Percentiles rank a stretch among this genome's conserved stretches.
Evolutionary conservation across 1,140 invertebrate genomes (phyloP).

Genomic region (Solenopsis fugax): DNA sequence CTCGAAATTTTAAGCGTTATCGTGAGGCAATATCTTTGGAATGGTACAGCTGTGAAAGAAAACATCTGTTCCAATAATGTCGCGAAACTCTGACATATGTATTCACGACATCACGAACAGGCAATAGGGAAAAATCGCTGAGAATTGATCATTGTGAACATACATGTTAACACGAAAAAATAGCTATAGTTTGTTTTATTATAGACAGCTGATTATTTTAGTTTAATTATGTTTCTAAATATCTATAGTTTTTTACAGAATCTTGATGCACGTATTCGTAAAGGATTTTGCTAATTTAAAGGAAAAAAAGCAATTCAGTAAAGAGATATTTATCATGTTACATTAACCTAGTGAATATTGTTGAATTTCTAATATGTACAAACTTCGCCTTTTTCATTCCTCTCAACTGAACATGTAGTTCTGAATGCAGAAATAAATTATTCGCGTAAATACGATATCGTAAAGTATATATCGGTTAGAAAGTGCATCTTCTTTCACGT

Average conservation of each 20-base stretch:
- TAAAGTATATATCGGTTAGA: slow-evolving; percentile 16
- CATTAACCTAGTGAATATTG: not conserved
- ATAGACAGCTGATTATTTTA: not conserved
- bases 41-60: slow-evolving; percentile 35
- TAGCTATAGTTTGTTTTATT: not conserved
- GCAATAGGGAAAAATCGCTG: not conserved
- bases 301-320: not conserved
- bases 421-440: slow-evolving; percentile 24
- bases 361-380: not conserved
- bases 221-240: not conserved
- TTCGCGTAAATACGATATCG: slow-evolving; percentile 7
- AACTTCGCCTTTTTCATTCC: not conserved
- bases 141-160: not conserved
- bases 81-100: not conserved
- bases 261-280: not conserved
- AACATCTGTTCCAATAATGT: slow-evolving; percentile 21
- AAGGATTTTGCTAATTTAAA: not conserved
- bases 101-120: not conserved
- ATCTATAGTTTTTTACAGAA: not conserved
- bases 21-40: not conserved
- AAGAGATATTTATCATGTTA: not conserved
- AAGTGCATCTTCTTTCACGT: slow-evolving; percentile 31
- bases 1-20: slow-evolving; percentile 52
- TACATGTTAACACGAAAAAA: not conserved
- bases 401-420: not conserved